These are phyloP conservation scores for Hyperoplus immaculatus DNA, from an alignment of 2,797 vertebrate species.

Conservation along the genomic window DNA sequence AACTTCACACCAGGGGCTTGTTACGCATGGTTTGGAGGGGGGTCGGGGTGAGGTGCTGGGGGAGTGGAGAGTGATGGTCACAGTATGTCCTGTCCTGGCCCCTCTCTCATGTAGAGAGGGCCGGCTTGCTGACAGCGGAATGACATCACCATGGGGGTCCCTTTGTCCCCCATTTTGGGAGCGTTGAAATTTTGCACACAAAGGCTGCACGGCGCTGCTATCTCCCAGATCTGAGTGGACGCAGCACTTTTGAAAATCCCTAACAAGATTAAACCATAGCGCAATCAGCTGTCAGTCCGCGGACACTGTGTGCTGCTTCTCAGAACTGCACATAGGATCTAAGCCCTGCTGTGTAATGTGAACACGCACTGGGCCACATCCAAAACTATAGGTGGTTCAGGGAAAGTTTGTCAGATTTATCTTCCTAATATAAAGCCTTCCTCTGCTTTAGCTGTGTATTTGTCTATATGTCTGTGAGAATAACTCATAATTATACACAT, in stretches of 20 bases:
- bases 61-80: constrained; percentile 45
- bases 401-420: constrained; percentile 4
- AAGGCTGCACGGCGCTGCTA: constrained; percentile 80
- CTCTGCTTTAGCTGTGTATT: background rate
- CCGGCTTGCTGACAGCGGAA: constrained; percentile 79
- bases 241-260: constrained; percentile 89
- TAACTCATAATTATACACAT: background rate
- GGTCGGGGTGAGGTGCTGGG: constrained; percentile 41
- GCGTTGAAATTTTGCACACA: constrained; percentile 85
- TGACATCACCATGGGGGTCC: constrained; percentile 83
- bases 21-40: constrained; percentile 20
- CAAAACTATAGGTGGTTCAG: constrained; percentile 28
- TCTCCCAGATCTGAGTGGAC: constrained; percentile 86
- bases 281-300: constrained; percentile 83
- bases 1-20: constrained; percentile 41
- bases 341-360: constrained; percentile 68
- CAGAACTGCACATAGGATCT: constrained; percentile 73
- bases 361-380: constrained; percentile 53
- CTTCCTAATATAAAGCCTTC: no score
- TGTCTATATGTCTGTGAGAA: background rate
- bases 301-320: constrained; percentile 72
- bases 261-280: constrained; percentile 87
- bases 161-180: constrained; percentile 77
- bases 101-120: constrained; percentile 50
- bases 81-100: constrained; percentile 68